These are phyloP conservation scores for Sphyrna mokarran DNA, from an alignment of 2,113 vertebrate species.

Conservation along the genomic window DNA sequence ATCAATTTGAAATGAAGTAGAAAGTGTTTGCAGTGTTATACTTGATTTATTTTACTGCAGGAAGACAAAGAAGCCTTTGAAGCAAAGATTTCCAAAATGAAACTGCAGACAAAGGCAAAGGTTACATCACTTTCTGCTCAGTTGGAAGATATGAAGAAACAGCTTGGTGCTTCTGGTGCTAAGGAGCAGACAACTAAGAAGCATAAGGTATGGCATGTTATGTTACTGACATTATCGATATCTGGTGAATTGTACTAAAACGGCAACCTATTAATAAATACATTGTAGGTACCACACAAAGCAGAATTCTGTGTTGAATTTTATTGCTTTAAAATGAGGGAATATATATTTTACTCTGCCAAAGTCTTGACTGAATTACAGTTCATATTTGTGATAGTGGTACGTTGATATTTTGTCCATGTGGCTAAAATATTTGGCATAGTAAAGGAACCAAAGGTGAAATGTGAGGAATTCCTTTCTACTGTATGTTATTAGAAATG, in stretches of 20 bases:
- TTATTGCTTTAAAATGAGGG: background rate
- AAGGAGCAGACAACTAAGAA: slow-evolving; percentile 52
- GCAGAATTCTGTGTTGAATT: background rate
- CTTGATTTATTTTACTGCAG: slow-evolving; percentile 46
- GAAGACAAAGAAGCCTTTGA: slow-evolving; percentile 71
- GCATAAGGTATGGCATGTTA: slow-evolving; percentile 55
- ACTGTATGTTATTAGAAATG: background rate
- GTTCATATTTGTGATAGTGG: background rate
- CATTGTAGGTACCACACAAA: background rate
- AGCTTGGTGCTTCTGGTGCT: slow-evolving; percentile 46
- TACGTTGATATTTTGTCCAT: background rate
- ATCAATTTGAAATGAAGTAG: background rate
- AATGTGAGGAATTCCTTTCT: background rate
- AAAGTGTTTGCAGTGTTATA: background rate
- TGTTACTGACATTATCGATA: background rate
- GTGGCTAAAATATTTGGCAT: background rate
- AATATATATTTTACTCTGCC: background rate
- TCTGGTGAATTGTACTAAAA: background rate
- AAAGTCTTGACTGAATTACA: background rate
- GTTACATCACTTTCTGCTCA: slow-evolving; percentile 70
- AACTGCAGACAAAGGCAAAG: slow-evolving; percentile 81
- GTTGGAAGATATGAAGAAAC: slow-evolving; percentile 72
- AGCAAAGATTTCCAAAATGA: slow-evolving; percentile 71
- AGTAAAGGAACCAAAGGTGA: background rate
- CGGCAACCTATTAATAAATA: background rate